Evolutionary conservation across 2,888 invertebrate species (phyloP).

Genomic region (Xestoiulus laeticollis): DNA sequence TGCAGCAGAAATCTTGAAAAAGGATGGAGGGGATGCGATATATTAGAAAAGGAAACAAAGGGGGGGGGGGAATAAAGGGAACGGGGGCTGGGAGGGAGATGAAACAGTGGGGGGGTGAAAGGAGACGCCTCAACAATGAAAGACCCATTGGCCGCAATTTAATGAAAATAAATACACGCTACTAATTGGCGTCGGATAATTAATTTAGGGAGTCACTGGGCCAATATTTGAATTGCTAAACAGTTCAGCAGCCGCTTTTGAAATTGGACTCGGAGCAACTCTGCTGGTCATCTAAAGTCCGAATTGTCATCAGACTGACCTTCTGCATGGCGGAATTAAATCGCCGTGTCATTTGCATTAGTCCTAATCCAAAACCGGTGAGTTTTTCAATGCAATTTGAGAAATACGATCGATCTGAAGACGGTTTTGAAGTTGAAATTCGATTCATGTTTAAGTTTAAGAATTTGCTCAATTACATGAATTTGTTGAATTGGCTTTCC

Average conservation of each 20-base stretch:
- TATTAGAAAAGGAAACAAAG: background rate
- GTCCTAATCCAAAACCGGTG: background rate
- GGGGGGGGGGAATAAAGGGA: background rate
- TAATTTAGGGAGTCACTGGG: slow-evolving; percentile 8
- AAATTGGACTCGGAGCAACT: background rate
- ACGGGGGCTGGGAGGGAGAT: background rate
- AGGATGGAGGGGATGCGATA: slow-evolving; percentile 1
- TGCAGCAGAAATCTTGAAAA: slow-evolving; percentile 20
- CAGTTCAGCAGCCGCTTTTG: background rate
- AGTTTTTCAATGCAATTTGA: too few relatives aligned
- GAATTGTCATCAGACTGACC: background rate
- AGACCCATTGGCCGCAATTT: slow-evolving; percentile 18
- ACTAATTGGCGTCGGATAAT: slow-evolving; percentile 20
- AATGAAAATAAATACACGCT: slow-evolving; percentile 22
- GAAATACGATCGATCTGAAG: background rate
- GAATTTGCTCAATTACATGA: too few relatives aligned
- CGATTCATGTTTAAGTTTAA: too few relatives aligned
- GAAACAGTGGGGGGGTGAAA: background rate
- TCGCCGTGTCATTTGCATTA: background rate
- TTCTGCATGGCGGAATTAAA: background rate
- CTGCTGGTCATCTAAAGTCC: background rate
- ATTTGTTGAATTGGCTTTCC: too few relatives aligned
- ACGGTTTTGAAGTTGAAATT: background rate
- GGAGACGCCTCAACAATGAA: background rate
- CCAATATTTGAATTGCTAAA: slow-evolving; percentile 22